Percentiles rank a stretch among this genome's conserved stretches.
phyloP scores from a whole-genome alignment of 2,888 invertebrate genomes.

The Spisula solida region DNA sequence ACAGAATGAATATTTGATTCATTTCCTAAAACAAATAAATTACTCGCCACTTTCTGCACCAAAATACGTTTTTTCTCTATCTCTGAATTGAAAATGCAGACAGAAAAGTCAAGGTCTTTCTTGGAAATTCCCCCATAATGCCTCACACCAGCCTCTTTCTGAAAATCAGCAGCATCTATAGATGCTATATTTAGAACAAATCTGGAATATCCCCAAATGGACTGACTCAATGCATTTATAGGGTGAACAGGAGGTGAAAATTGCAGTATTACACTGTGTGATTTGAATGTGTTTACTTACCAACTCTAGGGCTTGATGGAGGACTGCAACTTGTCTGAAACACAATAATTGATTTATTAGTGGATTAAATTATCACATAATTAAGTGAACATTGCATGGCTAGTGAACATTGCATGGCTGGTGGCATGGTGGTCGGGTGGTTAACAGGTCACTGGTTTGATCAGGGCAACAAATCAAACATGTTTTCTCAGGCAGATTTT shows the following conservation, averaged over 20 bases:
- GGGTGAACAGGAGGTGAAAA: constrained; percentile 31
- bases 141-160: constrained; percentile 59
- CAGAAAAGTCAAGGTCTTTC: constrained; percentile 54
- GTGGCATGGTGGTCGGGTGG: no score
- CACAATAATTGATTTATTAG: not conserved
- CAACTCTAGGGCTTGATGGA: constrained; percentile 75
- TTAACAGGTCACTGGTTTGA: no score
- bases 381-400: no score
- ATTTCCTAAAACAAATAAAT: constrained; percentile 33
- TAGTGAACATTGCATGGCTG: no score
- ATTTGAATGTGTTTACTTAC: constrained; percentile 66
- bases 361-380: no score
- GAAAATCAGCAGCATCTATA: constrained; percentile 14
- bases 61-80: constrained; percentile 3
- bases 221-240: constrained; percentile 33
- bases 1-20: constrained; percentile 46
- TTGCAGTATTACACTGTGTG: not conserved
- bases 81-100: constrained; percentile 1
- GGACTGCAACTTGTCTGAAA: constrained; percentile 83
- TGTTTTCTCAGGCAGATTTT: no score
- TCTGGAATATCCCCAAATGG: constrained; percentile 31
- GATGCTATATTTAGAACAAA: constrained; percentile 44
- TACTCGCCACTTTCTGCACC: not conserved
- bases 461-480: no score
- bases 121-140: constrained; percentile 68